These are phyloP conservation scores for Lathamus discolor DNA, from an alignment of 2,113 vertebrate species.

Conservation along the genomic window DNA sequence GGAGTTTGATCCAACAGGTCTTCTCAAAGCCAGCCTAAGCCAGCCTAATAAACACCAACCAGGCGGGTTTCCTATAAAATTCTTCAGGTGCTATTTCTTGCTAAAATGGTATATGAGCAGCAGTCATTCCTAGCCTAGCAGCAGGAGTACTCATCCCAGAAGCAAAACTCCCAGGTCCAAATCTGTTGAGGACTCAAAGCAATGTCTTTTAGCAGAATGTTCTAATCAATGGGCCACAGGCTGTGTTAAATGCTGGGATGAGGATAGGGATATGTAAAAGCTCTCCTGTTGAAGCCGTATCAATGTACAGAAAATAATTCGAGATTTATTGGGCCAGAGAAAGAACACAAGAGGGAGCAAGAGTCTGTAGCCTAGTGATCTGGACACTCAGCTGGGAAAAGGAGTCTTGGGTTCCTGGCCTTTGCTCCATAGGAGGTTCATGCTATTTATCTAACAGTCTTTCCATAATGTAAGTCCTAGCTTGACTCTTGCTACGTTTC, in stretches of 20 bases:
- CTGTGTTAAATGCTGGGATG: background rate
- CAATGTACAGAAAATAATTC: conserved; percentile 29
- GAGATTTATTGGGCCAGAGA: conserved; percentile 41
- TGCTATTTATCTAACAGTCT: background rate
- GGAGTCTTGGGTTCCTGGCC: background rate
- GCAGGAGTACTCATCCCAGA: background rate
- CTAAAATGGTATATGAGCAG: background rate
- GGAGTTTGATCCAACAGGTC: background rate
- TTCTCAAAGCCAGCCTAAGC: background rate
- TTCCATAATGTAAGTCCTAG: background rate
- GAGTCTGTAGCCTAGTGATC: conserved; percentile 60
- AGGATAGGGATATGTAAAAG: background rate
- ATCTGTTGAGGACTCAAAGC: background rate
- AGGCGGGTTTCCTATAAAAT: background rate
- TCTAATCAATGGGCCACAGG: background rate
- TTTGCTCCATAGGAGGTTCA: background rate
- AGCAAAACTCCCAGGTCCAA: background rate
- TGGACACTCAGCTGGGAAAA: conserved; percentile 42
- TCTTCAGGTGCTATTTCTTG: background rate
- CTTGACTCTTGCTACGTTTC: background rate
- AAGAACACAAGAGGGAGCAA: conserved; percentile 67
- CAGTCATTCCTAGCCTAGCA: background rate
- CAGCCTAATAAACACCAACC: background rate
- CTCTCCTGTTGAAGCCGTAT: background rate
- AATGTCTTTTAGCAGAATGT: background rate